Evolutionary conservation across 2,797 vertebrate species (phyloP).

Genomic region (Pteronotus mesoamericanus): DNA sequence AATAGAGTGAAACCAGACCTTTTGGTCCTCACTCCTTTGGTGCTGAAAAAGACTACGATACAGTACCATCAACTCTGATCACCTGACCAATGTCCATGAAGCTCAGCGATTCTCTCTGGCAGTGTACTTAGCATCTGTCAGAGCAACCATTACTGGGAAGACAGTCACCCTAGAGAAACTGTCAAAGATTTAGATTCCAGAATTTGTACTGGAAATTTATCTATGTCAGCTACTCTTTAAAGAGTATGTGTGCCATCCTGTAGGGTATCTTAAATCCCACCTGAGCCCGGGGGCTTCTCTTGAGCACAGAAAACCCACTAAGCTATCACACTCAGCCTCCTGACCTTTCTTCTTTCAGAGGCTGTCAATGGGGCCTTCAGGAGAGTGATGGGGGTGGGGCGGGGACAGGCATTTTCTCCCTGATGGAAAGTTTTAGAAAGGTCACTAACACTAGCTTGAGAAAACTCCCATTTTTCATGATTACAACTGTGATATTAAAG

Average conservation of each 20-base stretch:
- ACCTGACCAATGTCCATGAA: constrained; percentile 41
- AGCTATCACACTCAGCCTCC: background rate
- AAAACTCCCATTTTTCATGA: constrained; percentile 20
- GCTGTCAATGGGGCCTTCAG: background rate
- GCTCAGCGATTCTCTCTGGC: constrained; percentile 28
- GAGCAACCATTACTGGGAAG: constrained; percentile 18
- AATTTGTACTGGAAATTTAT: background rate
- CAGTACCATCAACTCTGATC: constrained; percentile 44
- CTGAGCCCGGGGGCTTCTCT: background rate
- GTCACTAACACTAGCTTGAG: background rate
- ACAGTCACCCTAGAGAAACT: constrained; percentile 37
- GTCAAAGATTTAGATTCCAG: constrained; percentile 42
- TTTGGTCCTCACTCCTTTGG: background rate
- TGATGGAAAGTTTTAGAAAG: background rate
- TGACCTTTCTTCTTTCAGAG: background rate
- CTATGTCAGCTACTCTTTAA: constrained; percentile 13
- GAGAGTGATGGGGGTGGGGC: background rate
- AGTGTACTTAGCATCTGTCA: constrained; percentile 38
- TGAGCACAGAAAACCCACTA: background rate
- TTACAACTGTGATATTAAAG: background rate
- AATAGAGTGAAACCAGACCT: background rate
- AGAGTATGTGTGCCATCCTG: background rate
- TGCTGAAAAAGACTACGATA: constrained; percentile 57
- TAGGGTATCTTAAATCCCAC: background rate
- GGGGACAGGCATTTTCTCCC: background rate